Conservation (phyloP, 2,888 invertebrate species). For the Melinaea marsaeus region DNA sequence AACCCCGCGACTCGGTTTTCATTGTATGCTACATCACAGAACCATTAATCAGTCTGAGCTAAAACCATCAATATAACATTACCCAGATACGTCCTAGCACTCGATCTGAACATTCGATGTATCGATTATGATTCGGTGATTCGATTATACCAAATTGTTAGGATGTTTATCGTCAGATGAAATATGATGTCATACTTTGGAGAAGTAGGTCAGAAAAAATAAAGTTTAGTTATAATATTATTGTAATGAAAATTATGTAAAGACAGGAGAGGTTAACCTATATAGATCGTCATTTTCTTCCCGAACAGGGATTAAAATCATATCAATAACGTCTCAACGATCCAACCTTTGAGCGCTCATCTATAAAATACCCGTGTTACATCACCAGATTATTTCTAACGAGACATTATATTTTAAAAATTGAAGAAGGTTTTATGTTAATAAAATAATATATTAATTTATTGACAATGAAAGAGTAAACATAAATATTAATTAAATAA, state of each 20-base stretch:
- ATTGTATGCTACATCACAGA: slow-evolving; percentile 66
- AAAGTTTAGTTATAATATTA: too few relatives aligned
- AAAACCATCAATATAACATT: slow-evolving; percentile 76
- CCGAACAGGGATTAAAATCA: slow-evolving; percentile 42
- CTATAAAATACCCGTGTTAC: slow-evolving; percentile 35
- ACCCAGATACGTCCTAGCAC: slow-evolving; percentile 72
- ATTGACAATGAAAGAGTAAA: too few relatives aligned
- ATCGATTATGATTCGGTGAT: slow-evolving; percentile 72
- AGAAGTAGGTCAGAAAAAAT: slow-evolving; percentile 25
- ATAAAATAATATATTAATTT: too few relatives aligned
- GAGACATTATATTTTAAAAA: slow-evolving; percentile 12
- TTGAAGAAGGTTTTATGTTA: background rate
- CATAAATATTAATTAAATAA: too few relatives aligned
- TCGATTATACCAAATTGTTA: slow-evolving; percentile 65
- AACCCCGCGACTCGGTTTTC: slow-evolving; percentile 51
- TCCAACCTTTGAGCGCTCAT: slow-evolving; percentile 40
- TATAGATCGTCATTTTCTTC: slow-evolving; percentile 34
- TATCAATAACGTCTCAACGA: slow-evolving; percentile 41
- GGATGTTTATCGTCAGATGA: slow-evolving; percentile 63
- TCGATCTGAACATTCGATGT: slow-evolving; percentile 68
- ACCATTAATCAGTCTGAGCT: slow-evolving; percentile 76
- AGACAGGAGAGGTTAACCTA: background rate
- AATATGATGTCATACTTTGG: slow-evolving; percentile 53
- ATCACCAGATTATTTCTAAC: slow-evolving; percentile 12
- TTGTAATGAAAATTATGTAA: too few relatives aligned